Base-by-base conservation (phyloP, 2,888 invertebrate species). In the Zhengitettix transpicula region DNA sequence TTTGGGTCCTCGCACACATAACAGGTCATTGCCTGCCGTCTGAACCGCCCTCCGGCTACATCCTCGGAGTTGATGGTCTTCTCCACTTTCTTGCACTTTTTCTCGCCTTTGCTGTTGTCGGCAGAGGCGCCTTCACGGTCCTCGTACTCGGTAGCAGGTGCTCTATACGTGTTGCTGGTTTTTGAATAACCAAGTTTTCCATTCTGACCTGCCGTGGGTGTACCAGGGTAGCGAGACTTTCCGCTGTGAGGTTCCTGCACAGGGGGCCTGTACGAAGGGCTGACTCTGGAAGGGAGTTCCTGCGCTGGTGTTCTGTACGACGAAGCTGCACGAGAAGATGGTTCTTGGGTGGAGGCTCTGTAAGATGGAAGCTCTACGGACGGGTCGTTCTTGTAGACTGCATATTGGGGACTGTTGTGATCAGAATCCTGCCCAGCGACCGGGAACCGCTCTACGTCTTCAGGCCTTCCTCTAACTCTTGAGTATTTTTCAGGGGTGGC, bases 11-110 rank as follows among this genome's bases (percentile, higher is more conserved):
- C 61, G 41, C 63, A 63, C n/a, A 58, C 47, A 53, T 61, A 80
- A 69, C 89, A 89, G 58, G 74, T 76, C 69, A 77, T 75, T 1
- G 74, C 72, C 61, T 73, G 66, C n/a, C 68, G 65, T 42, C 67
- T 65, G 40, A 67, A 65, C 40, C 67, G 61, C 2, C 68, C 67
- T 14, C 66, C 62, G 55, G 67, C 64, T 10, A 67, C 65, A 51
- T 71, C 69, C 9, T 67, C 66, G 10, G 68, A 60, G 9, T 69
- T 67, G 9, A 70, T 67, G 28, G 60, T 61, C 61, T 68, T 68
- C 47, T 67, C 65, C 41, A 68, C 63, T 65, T 67, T 63, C 16
- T 67, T 67, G 63, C 69, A 69, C 53, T 64, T 66, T 58, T 66
- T 69, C 10, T 66, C 28, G 41, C 52, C 40, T 51, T 52, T 40